Conservation (phyloP, 2,797 vertebrate genomes). For the Acomys russatus region DNA sequence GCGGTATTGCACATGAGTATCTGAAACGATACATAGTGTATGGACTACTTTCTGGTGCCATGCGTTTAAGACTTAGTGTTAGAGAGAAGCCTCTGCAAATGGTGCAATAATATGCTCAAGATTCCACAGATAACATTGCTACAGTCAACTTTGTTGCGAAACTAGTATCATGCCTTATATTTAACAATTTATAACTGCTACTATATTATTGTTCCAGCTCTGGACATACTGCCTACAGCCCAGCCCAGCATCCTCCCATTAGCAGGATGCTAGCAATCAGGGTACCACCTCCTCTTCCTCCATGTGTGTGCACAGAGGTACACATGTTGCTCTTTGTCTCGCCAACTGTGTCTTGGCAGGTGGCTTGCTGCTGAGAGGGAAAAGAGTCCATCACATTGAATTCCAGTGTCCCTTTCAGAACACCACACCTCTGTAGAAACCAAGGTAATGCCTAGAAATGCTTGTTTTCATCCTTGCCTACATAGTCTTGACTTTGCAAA, state of each 20-base stretch:
- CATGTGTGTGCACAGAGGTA: too few species aligned
- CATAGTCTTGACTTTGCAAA: too few species aligned
- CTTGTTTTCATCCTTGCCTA: background rate
- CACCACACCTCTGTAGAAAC: background rate
- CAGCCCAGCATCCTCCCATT: fast-evolving
- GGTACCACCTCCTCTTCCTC: background rate
- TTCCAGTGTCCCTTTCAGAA: background rate
- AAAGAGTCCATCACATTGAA: background rate
- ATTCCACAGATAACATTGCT: background rate
- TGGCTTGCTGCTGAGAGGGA: background rate
- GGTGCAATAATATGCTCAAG: background rate
- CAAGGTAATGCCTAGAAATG: background rate
- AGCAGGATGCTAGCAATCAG: fast-evolving
- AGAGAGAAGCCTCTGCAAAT: background rate
- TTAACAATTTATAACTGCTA: background rate
- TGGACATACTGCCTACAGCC: fast-evolving
- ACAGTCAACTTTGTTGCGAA: background rate
- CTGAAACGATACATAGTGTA: background rate
- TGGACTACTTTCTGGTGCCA: background rate
- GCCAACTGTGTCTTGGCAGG: background rate
- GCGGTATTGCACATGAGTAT: background rate
- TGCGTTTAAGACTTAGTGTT: background rate
- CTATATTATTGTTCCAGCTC: background rate
- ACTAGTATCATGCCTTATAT: background rate
- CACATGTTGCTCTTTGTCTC: background rate